Evolutionary conservation across 1,140 invertebrate genomes (phyloP).

Genomic region (Brachionus asplanchnoidis): DNA sequence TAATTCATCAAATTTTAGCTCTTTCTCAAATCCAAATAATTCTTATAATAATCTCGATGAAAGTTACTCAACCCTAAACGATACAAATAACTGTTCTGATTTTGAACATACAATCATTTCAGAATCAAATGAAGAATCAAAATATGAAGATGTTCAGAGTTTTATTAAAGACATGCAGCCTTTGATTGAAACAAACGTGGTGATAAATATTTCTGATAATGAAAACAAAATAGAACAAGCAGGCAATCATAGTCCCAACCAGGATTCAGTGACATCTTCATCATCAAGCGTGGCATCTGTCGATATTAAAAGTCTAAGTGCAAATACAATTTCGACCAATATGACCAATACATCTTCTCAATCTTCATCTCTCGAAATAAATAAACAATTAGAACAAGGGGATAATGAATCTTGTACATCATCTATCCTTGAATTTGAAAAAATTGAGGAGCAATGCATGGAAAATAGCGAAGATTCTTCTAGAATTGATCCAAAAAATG

Average conservation of each 20-base stretch:
- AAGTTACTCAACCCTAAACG: conserved; percentile 20
- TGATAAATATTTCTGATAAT: not conserved
- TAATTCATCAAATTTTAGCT: not conserved
- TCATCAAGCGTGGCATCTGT: not conserved
- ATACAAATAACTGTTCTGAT: not conserved
- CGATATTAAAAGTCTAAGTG: not conserved
- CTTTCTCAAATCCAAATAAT: not conserved
- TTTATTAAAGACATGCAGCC: not conserved
- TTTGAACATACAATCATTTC: not conserved
- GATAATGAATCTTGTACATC: conserved; percentile 14
- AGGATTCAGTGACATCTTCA: not conserved
- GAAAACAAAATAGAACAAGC: not conserved
- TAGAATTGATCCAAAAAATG: not conserved
- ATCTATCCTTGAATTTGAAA: conserved; percentile 34
- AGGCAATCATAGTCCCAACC: not conserved
- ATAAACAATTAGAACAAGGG: not conserved
- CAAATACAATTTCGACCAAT: not conserved
- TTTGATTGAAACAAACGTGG: not conserved
- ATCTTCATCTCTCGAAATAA: not conserved
- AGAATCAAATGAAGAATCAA: not conserved
- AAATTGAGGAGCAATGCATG: conserved; percentile 16
- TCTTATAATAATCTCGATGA: not conserved
- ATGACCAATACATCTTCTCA: not conserved
- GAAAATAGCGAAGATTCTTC: not conserved
- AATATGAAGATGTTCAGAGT: not conserved